Evolutionary conservation across 2,797 vertebrate genomes (phyloP).

Genomic region (Enteromius argenteus): DNA sequence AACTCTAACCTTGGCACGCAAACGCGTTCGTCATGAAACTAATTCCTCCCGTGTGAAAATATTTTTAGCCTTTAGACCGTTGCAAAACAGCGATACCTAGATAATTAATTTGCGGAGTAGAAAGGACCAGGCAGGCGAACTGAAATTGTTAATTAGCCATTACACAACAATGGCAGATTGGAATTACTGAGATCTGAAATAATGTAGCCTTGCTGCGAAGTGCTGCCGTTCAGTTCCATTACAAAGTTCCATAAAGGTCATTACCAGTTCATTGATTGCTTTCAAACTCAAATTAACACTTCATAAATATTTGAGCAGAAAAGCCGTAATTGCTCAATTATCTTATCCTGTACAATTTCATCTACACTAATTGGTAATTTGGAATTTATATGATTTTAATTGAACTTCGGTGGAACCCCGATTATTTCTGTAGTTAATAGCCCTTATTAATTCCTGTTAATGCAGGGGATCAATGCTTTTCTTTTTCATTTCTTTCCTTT

Average conservation of each 20-base stretch:
- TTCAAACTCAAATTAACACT: constrained; percentile 70
- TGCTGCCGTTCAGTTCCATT: constrained; percentile 32
- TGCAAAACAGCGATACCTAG: neutral
- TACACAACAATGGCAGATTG: constrained; percentile 38
- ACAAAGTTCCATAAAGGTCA: constrained; percentile 60
- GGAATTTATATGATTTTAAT: constrained; percentile 80
- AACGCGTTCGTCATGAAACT: constrained; percentile 26
- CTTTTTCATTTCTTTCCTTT: constrained; percentile 52
- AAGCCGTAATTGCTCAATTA: constrained; percentile 74
- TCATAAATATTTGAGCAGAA: constrained; percentile 74
- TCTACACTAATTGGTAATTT: constrained; percentile 76
- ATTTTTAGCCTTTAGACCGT: constrained; percentile 36
- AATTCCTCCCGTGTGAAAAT: constrained; percentile 25
- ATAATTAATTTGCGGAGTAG: constrained; percentile 33
- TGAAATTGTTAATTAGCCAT: constrained; percentile 53
- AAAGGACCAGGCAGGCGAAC: constrained; percentile 27
- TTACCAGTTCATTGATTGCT: constrained; percentile 66
- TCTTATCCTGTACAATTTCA: constrained; percentile 75
- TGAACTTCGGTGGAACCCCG: constrained; percentile 72
- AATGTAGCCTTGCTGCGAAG: constrained; percentile 22
- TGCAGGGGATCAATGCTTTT: constrained; percentile 43
- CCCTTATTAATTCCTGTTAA: constrained; percentile 67
- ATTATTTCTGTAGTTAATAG: constrained; percentile 73
- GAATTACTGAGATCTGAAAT: constrained; percentile 36
- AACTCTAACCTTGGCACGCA: constrained; percentile 23